Conservation (phyloP, 2,113 vertebrate species). For the Malaclemys terrapin region DNA sequence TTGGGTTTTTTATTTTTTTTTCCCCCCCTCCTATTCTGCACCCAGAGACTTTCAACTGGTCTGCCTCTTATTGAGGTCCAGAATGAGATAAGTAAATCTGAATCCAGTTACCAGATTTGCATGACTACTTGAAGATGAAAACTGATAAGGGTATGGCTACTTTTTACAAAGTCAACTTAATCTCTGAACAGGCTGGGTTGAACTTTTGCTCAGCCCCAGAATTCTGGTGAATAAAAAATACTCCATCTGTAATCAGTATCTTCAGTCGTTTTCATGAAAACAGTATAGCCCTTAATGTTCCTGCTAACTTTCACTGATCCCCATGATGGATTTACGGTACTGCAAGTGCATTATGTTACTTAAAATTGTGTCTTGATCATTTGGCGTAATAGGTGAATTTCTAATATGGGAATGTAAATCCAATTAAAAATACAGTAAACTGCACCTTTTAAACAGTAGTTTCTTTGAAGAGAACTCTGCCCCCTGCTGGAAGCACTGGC, state of each 20-base stretch:
- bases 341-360: neutral
- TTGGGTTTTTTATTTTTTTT: too few species aligned
- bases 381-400: neutral
- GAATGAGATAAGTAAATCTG: too few species aligned
- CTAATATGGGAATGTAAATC: neutral
- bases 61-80: too few species aligned
- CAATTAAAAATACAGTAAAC: neutral
- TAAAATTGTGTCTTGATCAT: neutral
- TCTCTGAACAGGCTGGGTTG: neutral
- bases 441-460: too few species aligned
- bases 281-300: rapidly evolving
- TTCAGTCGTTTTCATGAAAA: neutral
- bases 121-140: rapidly evolving
- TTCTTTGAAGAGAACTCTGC: neutral
- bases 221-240: neutral
- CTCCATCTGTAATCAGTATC: neutral
- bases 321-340: neutral
- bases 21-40: too few species aligned
- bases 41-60: too few species aligned
- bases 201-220: neutral
- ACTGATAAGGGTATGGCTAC: too few species aligned
- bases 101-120: too few species aligned
- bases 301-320: neutral
- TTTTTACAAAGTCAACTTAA: neutral
- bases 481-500: too few species aligned